Base-by-base conservation (phyloP, 2,888 invertebrate species). In the Carpatolechia fugitivella region DNA sequence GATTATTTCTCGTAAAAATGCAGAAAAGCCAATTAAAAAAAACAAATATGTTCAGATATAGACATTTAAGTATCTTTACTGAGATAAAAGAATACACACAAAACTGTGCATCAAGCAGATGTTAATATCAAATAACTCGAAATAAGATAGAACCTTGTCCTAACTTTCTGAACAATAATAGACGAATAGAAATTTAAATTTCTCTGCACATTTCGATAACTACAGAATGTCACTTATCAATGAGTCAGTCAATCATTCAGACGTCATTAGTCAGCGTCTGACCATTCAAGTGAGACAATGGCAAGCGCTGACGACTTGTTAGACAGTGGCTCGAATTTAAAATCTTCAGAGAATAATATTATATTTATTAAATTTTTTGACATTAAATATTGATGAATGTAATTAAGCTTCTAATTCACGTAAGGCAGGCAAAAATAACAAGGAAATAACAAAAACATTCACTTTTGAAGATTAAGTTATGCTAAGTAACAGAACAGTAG, bases 211-310 rank as follows among this genome's bases (percentile, higher is more conserved):
- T 61, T 61, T 57, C 64, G 71, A 79, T 80, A 80, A 75, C 72
- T 66, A 72, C 75, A 69, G 66, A 68, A 74, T 77, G 78, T 76
- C 73, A 67, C 63, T 73, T 74, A 76, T 80, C 80, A 80, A 80
- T 83, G 81, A 83, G 74, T 80, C 79, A 82, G 68, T 76, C 76
- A 74, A 77, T 84, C 80, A 80, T 79, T 76, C 74, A 78, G 73
- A 73, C 73, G 76, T 79, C 80, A 81, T 84, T 82, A 85, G 74
- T 83, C 83, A 82, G 76, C 78, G 69, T 69, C 68, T 70, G 70
- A 16, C 16, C 70, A 73, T 74, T 73, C 71, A 65, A 59, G 63
- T 67, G 66, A 77, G 74, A 80, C 80, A 80, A 78, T 76, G 62
- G 70, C 63, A 60, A 70, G 66, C 65, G 69, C 41, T 16, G 47